These are phyloP conservation scores for Catostomus latipinnis DNA, from an alignment of 2,797 vertebrate species.

Conservation along the genomic window DNA sequence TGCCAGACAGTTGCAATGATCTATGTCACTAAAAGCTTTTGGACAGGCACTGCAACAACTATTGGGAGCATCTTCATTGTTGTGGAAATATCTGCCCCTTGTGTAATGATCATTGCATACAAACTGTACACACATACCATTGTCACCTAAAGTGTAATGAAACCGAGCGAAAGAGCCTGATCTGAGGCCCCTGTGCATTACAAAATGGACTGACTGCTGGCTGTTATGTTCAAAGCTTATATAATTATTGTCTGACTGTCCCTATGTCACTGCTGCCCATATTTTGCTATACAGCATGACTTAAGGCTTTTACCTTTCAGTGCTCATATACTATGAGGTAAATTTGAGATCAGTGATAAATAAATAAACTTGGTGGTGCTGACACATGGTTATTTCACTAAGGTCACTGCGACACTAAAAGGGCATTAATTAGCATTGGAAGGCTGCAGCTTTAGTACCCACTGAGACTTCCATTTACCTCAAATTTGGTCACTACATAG, in stretches of 20 bases:
- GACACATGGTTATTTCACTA: slow-evolving; percentile 15
- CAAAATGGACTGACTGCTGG: slow-evolving; percentile 25
- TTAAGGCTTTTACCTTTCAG: slow-evolving; percentile 60
- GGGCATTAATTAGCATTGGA: slow-evolving; percentile 47
- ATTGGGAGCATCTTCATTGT: slow-evolving; percentile 5
- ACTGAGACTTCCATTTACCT: slow-evolving; percentile 2
- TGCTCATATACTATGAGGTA: slow-evolving; percentile 31
- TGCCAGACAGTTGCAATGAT: background rate
- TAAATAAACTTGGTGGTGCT: background rate
- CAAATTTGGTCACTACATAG: background rate
- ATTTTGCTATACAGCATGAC: slow-evolving; percentile 20
- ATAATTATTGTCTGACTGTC: background rate
- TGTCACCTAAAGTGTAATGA: slow-evolving; percentile 35
- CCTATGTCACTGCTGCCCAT: slow-evolving; percentile 1
- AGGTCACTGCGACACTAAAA: slow-evolving; percentile 37
- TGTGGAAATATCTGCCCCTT: slow-evolving; percentile 10
- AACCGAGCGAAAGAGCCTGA: slow-evolving; percentile 14
- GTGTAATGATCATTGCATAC: slow-evolving; percentile 36
- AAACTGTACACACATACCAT: slow-evolving; percentile 18
- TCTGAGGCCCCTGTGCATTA: slow-evolving; percentile 22
- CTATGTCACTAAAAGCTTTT: background rate
- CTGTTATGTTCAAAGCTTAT: background rate
- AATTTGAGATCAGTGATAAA: slow-evolving; percentile 7
- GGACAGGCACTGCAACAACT: background rate
- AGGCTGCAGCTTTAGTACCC: background rate